Evolutionary conservation across 2,113 vertebrate genomes (phyloP).

Genomic region (Cisticola juncidis): DNA sequence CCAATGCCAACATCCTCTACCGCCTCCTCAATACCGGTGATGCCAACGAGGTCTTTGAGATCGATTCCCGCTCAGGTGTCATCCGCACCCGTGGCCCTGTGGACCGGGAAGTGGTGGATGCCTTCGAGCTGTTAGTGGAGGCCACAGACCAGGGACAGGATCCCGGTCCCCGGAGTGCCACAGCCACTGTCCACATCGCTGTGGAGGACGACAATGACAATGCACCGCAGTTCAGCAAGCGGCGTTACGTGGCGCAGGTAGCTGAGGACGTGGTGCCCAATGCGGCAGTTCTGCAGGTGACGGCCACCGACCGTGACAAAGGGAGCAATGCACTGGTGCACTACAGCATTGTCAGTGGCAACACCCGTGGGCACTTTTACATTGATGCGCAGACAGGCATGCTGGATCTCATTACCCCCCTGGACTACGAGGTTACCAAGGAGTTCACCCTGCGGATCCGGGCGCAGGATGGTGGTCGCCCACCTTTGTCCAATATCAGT

Average conservation of each 20-base stretch:
- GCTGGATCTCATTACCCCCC: slow-evolving; percentile 87
- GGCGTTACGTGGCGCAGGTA: slow-evolving; percentile 88
- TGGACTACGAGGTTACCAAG: slow-evolving; percentile 92
- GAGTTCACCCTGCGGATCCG: slow-evolving; percentile 89
- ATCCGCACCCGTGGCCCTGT: slow-evolving; percentile 89
- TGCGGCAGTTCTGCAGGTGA: slow-evolving; percentile 84
- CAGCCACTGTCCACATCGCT: slow-evolving; percentile 82
- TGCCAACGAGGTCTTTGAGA: slow-evolving; percentile 85
- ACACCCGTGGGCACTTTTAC: slow-evolving; percentile 93
- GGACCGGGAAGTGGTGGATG: slow-evolving; percentile 87
- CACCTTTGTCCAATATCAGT: slow-evolving; percentile 91
- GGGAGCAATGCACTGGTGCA: slow-evolving; percentile 91
- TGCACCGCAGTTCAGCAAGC: slow-evolving; percentile 90
- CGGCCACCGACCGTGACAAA: slow-evolving; percentile 86
- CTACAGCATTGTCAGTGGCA: slow-evolving; percentile 97
- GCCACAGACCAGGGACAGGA: slow-evolving; percentile 91
- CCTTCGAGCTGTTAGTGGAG: slow-evolving; percentile 86
- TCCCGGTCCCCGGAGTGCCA: slow-evolving; percentile 86
- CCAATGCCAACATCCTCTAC: slow-evolving; percentile 93
- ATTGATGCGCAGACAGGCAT: slow-evolving; percentile 91
- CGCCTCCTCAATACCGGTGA: slow-evolving; percentile 81
- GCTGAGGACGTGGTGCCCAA: slow-evolving; percentile 85
- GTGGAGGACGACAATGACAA: slow-evolving; percentile 98
- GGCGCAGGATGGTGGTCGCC: slow-evolving; percentile 92
- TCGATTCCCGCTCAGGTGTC: slow-evolving; percentile 89